Percentiles rank a stretch among this genome's conserved stretches.
Conservation (phyloP, 1,140 invertebrate genomes). For the Cherax quadricarinatus region DNA sequence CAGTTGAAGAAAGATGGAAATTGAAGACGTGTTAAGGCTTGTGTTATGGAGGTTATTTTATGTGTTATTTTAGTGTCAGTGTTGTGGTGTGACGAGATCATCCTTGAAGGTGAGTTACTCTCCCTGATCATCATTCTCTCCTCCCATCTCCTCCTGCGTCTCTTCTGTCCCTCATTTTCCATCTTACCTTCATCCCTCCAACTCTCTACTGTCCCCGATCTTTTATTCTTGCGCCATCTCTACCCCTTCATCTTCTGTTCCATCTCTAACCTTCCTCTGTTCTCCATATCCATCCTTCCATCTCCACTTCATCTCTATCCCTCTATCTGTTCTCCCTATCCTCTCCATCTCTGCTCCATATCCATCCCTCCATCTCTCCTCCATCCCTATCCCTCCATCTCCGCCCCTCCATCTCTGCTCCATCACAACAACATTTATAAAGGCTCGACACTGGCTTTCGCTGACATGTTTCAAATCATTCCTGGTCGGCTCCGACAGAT, state of each 20-base stretch:
- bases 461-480: constrained; percentile 44
- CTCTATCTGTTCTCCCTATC: background rate
- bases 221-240: constrained; percentile 6
- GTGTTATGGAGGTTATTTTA: no score
- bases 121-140: no score
- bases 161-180: no score
- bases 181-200: no score
- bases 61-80: no score
- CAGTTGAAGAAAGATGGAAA: no score
- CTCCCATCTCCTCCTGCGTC: no score
- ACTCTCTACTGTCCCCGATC: background rate
- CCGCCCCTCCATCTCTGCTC: background rate
- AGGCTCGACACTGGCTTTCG: constrained; percentile 10
- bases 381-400: constrained; percentile 7
- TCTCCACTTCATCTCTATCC: no score
- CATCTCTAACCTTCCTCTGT: background rate
- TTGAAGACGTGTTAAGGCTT: no score
- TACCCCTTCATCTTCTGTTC: constrained; percentile 15
- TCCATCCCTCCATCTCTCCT: background rate
- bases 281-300: background rate
- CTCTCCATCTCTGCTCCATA: background rate
- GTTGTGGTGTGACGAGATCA: no score
- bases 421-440: constrained; percentile 33
- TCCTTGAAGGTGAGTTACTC: no score
- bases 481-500: constrained; percentile 22